A percentile compares a stretch with the other conserved stretches of the same genome.
These are phyloP conservation scores for Cylloceria caligata DNA, from an alignment of 2,888 invertebrate genomes.

Conservation along the genomic window DNA sequence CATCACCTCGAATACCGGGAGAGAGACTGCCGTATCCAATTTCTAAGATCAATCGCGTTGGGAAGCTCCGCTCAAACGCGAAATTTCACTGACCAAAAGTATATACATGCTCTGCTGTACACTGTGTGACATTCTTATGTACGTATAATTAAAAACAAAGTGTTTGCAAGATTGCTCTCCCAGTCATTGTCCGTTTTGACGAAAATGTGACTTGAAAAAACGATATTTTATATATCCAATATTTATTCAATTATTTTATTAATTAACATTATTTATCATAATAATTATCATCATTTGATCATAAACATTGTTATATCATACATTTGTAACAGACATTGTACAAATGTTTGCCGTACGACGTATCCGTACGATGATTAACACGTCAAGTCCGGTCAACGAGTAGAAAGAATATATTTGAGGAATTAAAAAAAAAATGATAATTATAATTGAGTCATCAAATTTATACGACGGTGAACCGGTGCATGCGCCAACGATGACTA, in stretches of 20 bases:
- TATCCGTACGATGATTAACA: neutral
- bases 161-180: too few species aligned
- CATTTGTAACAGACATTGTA: neutral
- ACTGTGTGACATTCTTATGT: too few species aligned
- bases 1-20: neutral
- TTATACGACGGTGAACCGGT: neutral
- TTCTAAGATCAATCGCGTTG: conserved; percentile 58
- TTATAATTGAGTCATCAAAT: neutral
- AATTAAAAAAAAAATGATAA: neutral
- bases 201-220: too few species aligned
- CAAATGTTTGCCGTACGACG: neutral
- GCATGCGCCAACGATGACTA: neutral
- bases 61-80: neutral
- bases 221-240: too few species aligned
- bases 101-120: neutral
- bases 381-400: neutral
- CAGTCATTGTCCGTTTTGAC: too few species aligned
- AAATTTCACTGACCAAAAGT: neutral
- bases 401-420: neutral
- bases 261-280: too few species aligned
- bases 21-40: conserved; percentile 26
- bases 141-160: too few species aligned
- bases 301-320: too few species aligned
- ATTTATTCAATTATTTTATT: too few species aligned
- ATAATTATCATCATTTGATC: too few species aligned